Base-by-base conservation (phyloP, 2,113 vertebrate species). In the Pandion haliaetus region DNA sequence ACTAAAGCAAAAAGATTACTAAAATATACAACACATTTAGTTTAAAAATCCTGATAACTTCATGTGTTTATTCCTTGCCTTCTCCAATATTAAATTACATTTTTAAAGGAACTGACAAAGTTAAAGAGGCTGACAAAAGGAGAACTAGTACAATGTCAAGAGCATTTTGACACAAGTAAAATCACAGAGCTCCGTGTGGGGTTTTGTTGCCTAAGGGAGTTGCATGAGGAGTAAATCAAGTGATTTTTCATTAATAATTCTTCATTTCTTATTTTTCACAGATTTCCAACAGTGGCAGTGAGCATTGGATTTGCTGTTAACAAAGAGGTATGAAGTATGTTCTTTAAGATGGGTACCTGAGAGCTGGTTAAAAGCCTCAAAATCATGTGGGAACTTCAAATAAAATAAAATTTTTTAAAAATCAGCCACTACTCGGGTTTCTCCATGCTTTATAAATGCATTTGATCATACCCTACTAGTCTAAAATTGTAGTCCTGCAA, bases 261-360 rank as follows among this genome's bases (percentile, higher is more conserved):
- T 85, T 89, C 6, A 10, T 96, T 92, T 90, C 55, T 92, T 95
- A 67, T 77, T 83, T 96, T 94, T 82, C 61, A 50, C 97, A 99
- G 98, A 88, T 98, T 98, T 95, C 99, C 99, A 29, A 98, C 98
- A 31, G 99, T 99, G 95, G 99, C 99, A 8, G 99, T 99, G 49
- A 99, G 99, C 98, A 99, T 99, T 94, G 99, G 99, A 85, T 99
- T 99, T 97, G 98, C 99, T 89, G 99, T 99, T 93, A 98, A 98
- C 91, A 98, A 98, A 98, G 98, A 99, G 98, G 99, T 99, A 98
- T 40, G 95, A 80, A 69, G 49, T 86, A 44, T 91, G 72, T 96
- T 97, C 79, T 96, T 94, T 96, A 94, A 91, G 96, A 97, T 92
- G 65, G 52, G 74, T 96, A 86, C 58, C 79, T 78, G 77, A 91